Percentiles rank a stretch among this genome's conserved stretches.
Conservation (phyloP, 92 coral and sea anemone genomes). For the Micromussa lordhowensis region DNA sequence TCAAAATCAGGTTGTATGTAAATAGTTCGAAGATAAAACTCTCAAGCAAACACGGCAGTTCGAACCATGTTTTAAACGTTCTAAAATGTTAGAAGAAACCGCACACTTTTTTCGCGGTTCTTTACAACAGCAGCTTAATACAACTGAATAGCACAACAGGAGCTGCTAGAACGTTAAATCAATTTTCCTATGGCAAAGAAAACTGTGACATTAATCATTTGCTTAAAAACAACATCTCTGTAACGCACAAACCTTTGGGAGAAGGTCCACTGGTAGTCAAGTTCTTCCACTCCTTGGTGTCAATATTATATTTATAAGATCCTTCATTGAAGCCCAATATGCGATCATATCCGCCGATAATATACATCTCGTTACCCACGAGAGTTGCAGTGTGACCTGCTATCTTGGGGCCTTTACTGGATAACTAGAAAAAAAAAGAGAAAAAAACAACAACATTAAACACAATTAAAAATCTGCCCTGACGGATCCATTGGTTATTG, state of each 20-base stretch:
- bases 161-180: background rate
- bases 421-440: constrained; percentile 37
- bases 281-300: constrained; percentile 50
- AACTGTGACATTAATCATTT: background rate
- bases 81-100: too few relatives aligned
- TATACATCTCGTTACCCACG: constrained; percentile 63
- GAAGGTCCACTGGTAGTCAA: constrained; percentile 52
- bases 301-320: constrained; percentile 70
- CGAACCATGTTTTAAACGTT: too few relatives aligned
- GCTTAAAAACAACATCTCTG: background rate
- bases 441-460: background rate
- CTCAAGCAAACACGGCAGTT: too few relatives aligned
- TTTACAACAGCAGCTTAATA: too few relatives aligned
- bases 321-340: constrained; percentile 67
- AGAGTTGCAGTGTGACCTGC: constrained; percentile 90
- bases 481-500: background rate
- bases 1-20: too few relatives aligned
- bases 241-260: constrained; percentile 71
- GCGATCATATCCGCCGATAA: constrained; percentile 94
- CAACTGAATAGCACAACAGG: too few relatives aligned
- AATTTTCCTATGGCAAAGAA: background rate
- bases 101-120: too few relatives aligned
- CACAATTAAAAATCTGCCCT: background rate
- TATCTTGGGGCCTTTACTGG: constrained; percentile 54
- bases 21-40: too few relatives aligned